Conservation (phyloP, 2,113 vertebrate genomes). For the Parus major region DNA sequence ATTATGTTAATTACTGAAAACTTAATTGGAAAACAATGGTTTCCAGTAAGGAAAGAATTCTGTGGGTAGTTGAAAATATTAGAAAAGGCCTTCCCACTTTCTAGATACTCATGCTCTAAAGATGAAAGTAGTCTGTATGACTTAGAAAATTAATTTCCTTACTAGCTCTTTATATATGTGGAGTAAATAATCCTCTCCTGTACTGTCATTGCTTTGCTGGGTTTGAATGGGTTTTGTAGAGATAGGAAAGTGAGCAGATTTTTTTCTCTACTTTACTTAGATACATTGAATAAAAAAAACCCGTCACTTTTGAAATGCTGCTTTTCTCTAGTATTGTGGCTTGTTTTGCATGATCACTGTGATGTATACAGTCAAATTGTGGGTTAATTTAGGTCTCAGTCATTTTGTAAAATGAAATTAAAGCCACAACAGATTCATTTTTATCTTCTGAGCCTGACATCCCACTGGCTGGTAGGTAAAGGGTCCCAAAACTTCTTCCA, state of each 20-base stretch:
- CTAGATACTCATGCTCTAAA: not conserved
- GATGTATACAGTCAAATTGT: not conserved
- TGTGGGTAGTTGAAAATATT: not conserved
- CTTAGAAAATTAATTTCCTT: not conserved
- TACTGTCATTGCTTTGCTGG: not conserved
- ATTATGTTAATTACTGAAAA: slow-evolving; percentile 6
- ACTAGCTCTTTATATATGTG: not conserved
- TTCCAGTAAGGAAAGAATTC: not conserved
- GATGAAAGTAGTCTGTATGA: not conserved
- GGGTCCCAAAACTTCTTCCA: not conserved
- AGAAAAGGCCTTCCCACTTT: not conserved
- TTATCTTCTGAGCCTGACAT: not conserved
- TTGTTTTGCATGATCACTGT: not conserved
- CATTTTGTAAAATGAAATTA: not conserved
- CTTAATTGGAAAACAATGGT: not conserved
- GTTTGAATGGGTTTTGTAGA: not conserved
- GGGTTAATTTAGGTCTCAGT: not conserved
- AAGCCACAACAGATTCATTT: not conserved
- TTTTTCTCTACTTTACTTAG: not conserved
- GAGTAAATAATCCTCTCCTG: not conserved
- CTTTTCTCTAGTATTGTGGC: not conserved
- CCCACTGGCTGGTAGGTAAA: not conserved
- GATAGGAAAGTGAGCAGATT: not conserved
- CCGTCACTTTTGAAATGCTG: not conserved
- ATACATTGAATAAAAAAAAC: not conserved